Percentiles rank a stretch among this genome's conserved stretches.
Conservation (phyloP, 2,113 vertebrate species). For the Ptyas mucosa region DNA sequence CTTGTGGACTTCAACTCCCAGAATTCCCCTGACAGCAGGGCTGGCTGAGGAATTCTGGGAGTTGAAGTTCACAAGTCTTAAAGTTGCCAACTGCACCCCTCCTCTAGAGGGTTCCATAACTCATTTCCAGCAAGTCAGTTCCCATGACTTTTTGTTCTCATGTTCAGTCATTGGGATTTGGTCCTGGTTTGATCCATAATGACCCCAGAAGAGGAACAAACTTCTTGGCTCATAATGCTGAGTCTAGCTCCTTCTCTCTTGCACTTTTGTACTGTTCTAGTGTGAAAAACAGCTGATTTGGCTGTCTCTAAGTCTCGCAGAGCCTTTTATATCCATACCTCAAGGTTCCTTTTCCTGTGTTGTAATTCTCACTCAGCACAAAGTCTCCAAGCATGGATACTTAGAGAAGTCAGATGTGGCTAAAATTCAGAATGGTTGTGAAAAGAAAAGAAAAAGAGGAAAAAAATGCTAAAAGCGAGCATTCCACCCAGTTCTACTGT, state of each 20-base stretch:
- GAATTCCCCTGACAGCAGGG: background rate
- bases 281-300: constrained; percentile 12
- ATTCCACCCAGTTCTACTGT: background rate
- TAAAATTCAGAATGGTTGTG: background rate
- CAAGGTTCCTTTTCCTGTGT: constrained; percentile 42
- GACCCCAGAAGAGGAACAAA: constrained; percentile 27
- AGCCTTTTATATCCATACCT: background rate
- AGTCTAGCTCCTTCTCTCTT: background rate
- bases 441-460: background rate
- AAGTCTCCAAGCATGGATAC: background rate
- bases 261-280: background rate
- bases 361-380: background rate
- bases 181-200: background rate
- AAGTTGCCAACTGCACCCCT: background rate
- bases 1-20: background rate
- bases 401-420: rapidly evolving
- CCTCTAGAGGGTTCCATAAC: background rate
- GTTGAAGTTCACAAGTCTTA: background rate
- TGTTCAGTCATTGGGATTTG: background rate
- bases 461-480: background rate
- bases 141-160: background rate
- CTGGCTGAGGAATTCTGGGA: background rate
- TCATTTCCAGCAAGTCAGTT: background rate
- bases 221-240: constrained; percentile 16
- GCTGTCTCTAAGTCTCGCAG: background rate